phyloP scores from a whole-genome alignment of 2,797 vertebrate genomes.

The Tangara arthus region DNA sequence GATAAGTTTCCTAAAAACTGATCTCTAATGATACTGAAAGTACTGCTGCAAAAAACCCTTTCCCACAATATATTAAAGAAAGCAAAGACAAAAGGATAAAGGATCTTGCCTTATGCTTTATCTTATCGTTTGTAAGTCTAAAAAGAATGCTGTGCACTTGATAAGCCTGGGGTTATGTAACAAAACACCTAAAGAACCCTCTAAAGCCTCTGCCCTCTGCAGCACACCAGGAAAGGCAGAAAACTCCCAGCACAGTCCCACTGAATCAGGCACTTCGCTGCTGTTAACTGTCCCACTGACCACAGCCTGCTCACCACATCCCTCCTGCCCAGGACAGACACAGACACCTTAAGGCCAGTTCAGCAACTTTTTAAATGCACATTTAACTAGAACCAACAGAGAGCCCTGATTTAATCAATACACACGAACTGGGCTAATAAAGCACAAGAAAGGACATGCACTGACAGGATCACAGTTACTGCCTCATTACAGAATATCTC shows the following conservation, averaged over 20 bases:
- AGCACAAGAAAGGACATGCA: not conserved
- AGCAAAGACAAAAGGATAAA: not conserved
- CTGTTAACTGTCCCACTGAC: not conserved
- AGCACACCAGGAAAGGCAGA: not conserved
- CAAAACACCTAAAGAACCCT: not conserved
- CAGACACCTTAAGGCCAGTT: rapidly evolving
- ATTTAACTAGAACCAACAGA: not conserved
- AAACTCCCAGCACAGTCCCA: not conserved
- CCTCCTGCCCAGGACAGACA: not conserved
- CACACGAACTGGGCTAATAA: not conserved
- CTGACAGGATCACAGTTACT: not conserved
- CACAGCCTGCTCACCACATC: not conserved
- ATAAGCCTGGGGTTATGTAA: not conserved
- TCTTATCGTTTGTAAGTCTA: not conserved
- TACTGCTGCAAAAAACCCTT: not conserved
- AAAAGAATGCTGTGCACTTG: not conserved
- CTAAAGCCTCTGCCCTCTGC: not conserved
- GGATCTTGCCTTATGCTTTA: not conserved
- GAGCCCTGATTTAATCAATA: not conserved
- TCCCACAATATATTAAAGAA: not conserved
- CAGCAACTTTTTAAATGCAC: not conserved
- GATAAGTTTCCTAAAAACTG: not conserved
- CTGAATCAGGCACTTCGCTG: not conserved
- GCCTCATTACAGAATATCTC: not conserved
- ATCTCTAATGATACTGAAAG: not conserved